Base-by-base conservation (phyloP, 2,888 invertebrate species). In the Eudemis profundana region DNA sequence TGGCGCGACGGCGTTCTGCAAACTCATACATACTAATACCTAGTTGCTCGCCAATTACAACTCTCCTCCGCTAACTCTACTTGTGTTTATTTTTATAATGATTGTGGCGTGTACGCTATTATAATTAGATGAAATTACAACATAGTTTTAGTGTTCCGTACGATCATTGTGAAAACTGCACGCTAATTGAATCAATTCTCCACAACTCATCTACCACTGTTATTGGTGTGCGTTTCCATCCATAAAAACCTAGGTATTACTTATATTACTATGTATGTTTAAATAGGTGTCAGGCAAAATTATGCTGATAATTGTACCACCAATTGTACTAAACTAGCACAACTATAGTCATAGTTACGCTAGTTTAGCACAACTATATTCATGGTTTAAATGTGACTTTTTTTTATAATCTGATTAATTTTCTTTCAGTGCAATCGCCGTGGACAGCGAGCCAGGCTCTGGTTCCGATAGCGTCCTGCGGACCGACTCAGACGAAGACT, bases 401-500 rank as follows among this genome's bases (percentile, higher is more conserved):
- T 50, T 3, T 10, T 17, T 27, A 4, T 44, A 36, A 38, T 46
- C 7, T 29, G 21, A 5, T 21, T n/a, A 15, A 61, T 71, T 72
- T 73, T 14, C 72, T 69, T 56, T 46, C 84, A 92, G 92, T 61
- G 90, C 88, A 72, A 77, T 85, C 44, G 85, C 85, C 54, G 83
- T 86, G 67, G 91, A 92, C 81, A 92, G 93, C 77, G 92, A 92
- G 60, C 75, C 83, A 0, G 90, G 88, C 36, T 91, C 92, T 4
- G 90, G 86, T n/a, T 87, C 90, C 4, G 92, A 92, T 78, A 92
- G 92, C 80, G 89, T 89, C 27, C 79, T 92, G 71, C 89, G 87
- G 74, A 91, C 93, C 14, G 92, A 92, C 74, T 92, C 92, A 7
- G 93, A 93, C 72, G 93, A 92, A 70, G 92, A 92, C 76, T 92